Evolutionary conservation across 2,888 invertebrate genomes (phyloP), one percentile per base, ranked within the genome.

Genomic region (Polylopha cassiicola): DNA sequence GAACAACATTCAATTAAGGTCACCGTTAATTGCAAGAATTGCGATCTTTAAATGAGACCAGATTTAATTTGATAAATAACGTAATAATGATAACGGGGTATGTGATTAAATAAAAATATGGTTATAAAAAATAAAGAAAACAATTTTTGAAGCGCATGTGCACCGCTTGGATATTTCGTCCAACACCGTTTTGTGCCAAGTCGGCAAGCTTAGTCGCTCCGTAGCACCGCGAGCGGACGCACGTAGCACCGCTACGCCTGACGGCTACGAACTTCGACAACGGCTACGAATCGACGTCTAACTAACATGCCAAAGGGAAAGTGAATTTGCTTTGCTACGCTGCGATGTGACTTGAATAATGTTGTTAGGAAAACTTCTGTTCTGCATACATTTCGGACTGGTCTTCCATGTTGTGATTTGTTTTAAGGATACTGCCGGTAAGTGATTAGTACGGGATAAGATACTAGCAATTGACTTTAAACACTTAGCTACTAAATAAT

Each of bases 331-430:
- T 43, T 53, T 45, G 43, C 53, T 48, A 60, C 62, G 50, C 65
- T 77, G 79, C 64, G 45, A 82, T 84, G 82, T 79, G 74, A 71
- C 65, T 68, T 73, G 67, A 80, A 84, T 76, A 64, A 85, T 85
- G 84, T 76, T 76, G 77, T 76, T 82, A 63, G 73, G 73, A 65
- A 84, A 80, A 77, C 68, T 84, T 63, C 76, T 85, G 73, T 82
- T 81, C 70, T 85, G 74, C 66, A 61, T 80, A 74, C 77, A 84
- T 55, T 84, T 85, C 54, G 85, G 84, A 82, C 84, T 85, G 59
- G 81, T 84, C 79, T 84, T 85, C 75, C 82, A 84, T 61, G 74
- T 80, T 69, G 85, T 81, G 71, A 85, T 84, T 72, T 84, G 85
- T 70, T 82, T 82, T 73, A 82, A 84, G 72, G 84, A 85, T 66